Base-by-base conservation (phyloP, 2,113 vertebrate species). In the Antennarius striatus region DNA sequence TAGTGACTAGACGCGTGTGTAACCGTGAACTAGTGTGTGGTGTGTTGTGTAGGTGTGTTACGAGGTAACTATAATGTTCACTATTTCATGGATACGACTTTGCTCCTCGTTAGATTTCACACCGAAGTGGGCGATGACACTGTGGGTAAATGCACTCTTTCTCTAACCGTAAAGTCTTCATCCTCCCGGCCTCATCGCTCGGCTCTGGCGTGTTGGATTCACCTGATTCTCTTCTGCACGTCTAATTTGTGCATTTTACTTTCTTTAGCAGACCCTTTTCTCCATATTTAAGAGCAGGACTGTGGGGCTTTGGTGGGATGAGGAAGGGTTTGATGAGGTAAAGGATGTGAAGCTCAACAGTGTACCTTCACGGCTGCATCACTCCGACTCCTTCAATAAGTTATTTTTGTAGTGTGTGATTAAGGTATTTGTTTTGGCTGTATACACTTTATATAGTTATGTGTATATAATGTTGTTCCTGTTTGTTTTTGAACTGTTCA, bases 1-100 rank as follows among this genome's bases (percentile, higher is more conserved):
- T 93, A 87, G 92, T 93, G 87, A 91, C 86, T 93, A 92, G 91
- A 90, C 90, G 82, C 92, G 85, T 90, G 88, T 91, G 86, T 91
- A 88, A 88, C 90, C 83, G 91, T 93, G 92, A 87, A 88, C 81
- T 90, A 88, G 88, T 78, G 86, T 88, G 91, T 93, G 88, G 80
- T 87, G 89, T 92, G 91, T 83, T 83, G 90, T 92, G 87, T 90
- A 71, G 76, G 77, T 85, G 86, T 82, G 90, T 92, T 89, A 91
- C 84, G 85, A 91, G 91, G 89, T 92, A 90, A 90, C 77, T 81
- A 70, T 92, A 84, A 86, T 79, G 82, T 90, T 91, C 86, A 90
- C 88, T 89, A 68, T 86, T 86, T 87, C 57, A 80, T 89, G 81
- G 87, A 77, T 90, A 81, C 90, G 84, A 91, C 80, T 86, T 90